These are phyloP conservation scores for Kryptopterus vitreolus DNA, from an alignment of 2,797 vertebrate genomes.

Conservation along the genomic window DNA sequence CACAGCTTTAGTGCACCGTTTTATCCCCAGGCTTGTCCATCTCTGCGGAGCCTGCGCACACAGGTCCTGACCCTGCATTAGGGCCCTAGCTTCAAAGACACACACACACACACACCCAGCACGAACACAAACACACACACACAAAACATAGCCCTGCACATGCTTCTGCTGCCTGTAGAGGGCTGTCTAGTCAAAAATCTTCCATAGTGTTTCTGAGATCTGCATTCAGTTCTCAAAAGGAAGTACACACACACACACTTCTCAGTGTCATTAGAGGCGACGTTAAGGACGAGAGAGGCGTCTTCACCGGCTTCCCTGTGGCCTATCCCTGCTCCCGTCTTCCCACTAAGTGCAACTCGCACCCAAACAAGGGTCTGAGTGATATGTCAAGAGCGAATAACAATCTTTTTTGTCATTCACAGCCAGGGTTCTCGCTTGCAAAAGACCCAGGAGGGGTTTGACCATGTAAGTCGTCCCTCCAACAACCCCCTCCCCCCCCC, in stretches of 20 bases:
- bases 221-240: slow-evolving; percentile 23
- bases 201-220: slow-evolving; percentile 25
- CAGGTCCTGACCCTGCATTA: slow-evolving; percentile 57
- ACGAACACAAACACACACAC: slow-evolving; percentile 9
- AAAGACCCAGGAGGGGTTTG: slow-evolving; percentile 63
- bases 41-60: slow-evolving; percentile 44
- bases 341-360: slow-evolving; percentile 59
- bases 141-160: slow-evolving; percentile 44
- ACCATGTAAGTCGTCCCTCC: slow-evolving; percentile 18
- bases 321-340: slow-evolving; percentile 55
- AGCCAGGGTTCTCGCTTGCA: slow-evolving; percentile 64
- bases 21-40: slow-evolving; percentile 57
- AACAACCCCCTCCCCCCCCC: slow-evolving; percentile 27
- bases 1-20: slow-evolving; percentile 53
- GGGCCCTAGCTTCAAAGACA: slow-evolving; percentile 55
- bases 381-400: slow-evolving; percentile 72
- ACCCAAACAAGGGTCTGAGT: slow-evolving; percentile 65
- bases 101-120: slow-evolving; percentile 19
- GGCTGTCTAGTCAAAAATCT: slow-evolving; percentile 57
- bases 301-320: slow-evolving; percentile 60
- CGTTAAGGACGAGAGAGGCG: slow-evolving; percentile 59
- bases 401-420: slow-evolving; percentile 73
- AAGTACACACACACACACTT: slow-evolving; percentile 5
- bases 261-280: slow-evolving; percentile 63
- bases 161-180: slow-evolving; percentile 52